These are phyloP conservation scores for Neodontobutis hainanensis DNA, from an alignment of 2,113 vertebrate genomes.

Conservation along the genomic window DNA sequence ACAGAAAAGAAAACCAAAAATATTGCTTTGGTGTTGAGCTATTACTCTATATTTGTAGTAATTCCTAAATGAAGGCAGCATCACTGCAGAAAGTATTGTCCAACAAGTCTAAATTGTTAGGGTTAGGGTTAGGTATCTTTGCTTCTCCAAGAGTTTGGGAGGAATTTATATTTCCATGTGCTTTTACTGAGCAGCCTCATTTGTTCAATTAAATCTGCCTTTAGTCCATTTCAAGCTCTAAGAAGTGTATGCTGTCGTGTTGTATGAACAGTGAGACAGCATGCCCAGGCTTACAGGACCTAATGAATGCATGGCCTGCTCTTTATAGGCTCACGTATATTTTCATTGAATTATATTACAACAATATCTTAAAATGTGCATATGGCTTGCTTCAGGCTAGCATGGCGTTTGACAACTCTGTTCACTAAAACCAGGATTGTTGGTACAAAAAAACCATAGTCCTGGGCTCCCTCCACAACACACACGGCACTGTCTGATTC, in stretches of 20 bases:
- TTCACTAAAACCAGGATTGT: conserved; percentile 2
- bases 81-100: conserved; percentile 29
- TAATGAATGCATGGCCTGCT: too few relatives aligned
- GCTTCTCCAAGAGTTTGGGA: conserved; percentile 54
- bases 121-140: too few relatives aligned
- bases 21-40: conserved; percentile 66
- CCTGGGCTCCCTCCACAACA: conserved; percentile 28
- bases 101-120: too few relatives aligned
- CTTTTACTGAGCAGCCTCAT: too few relatives aligned
- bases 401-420: not conserved
- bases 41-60: conserved; percentile 61
- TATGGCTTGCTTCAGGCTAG: too few relatives aligned
- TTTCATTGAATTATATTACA: too few relatives aligned
- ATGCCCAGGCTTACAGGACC: too few relatives aligned
- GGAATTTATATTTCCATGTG: too few relatives aligned
- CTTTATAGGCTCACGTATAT: too few relatives aligned
- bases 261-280: conserved; percentile 44
- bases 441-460: conserved; percentile 16
- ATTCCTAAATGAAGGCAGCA: conserved; percentile 37
- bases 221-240: conserved; percentile 68
- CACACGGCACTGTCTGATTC: conserved; percentile 50
- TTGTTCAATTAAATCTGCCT: conserved; percentile 65
- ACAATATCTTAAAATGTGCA: too few relatives aligned
- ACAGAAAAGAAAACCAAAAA: conserved; percentile 29
- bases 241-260: conserved; percentile 49